Percentiles rank a stretch among this genome's conserved stretches.
These are phyloP conservation scores for Brachyopa scutellaris DNA, from an alignment of 2,888 invertebrate genomes.

Conservation along the genomic window DNA sequence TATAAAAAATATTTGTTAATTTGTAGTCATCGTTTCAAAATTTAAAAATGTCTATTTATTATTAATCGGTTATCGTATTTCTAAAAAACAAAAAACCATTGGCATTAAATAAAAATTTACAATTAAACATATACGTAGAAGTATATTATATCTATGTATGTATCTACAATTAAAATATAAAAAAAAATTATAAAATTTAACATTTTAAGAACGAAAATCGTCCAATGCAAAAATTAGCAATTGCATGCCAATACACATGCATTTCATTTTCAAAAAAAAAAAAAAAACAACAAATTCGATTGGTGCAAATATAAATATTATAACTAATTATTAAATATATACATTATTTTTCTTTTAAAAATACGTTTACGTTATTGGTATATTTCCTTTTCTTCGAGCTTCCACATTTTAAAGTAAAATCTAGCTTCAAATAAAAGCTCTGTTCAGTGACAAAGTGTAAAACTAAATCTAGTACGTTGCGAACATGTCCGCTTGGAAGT, in stretches of 20 bases:
- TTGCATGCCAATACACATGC: constrained; percentile 7
- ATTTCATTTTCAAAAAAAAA: constrained; percentile 2
- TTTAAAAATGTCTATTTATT: constrained; percentile 17
- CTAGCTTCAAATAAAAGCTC: no score
- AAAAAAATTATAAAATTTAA: background rate
- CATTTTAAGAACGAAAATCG: constrained; percentile 29
- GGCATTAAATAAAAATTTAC: constrained; percentile 38
- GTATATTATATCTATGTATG: no score
- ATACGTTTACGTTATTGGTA: no score
- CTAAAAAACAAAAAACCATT: constrained; percentile 40
- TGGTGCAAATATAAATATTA: constrained; percentile 44
- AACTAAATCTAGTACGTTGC: no score
- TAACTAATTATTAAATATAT: constrained; percentile 8
- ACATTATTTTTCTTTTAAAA: no score
- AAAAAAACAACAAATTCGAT: constrained; percentile 19
- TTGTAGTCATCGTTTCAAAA: constrained; percentile 48
- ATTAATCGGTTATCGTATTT: constrained; percentile 60
- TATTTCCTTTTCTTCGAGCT: no score
- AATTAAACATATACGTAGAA: constrained; percentile 18
- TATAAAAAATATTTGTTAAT: constrained; percentile 22
- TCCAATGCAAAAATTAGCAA: constrained; percentile 40
- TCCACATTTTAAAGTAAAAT: no score
- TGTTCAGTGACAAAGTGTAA: no score
- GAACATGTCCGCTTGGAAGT: no score
- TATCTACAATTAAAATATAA: background rate